Evolutionary conservation across 37 sponge, comb jelly and placozoan genomes (phyloP), one percentile per base, ranked within the genome.

Genomic region (Spongilla lacustris): DNA sequence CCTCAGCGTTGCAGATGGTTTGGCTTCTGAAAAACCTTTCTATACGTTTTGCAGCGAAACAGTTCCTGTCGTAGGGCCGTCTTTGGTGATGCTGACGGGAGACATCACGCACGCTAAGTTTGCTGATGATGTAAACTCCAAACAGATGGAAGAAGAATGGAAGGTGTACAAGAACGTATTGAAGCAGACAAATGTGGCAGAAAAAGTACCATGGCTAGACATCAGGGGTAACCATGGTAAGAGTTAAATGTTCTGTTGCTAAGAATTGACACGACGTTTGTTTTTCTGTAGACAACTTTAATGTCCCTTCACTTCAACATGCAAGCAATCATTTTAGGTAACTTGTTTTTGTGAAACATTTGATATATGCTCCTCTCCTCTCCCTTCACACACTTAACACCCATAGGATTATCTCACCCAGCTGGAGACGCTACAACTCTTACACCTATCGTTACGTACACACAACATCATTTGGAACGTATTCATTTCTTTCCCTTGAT

Each of bases 181-280:
- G 68, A n/a, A 81, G 35, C 36, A 82, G 33, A 90, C 78, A 35
- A 66, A 86, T 25, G 83, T 89, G 19, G 4, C 41, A n/a, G 81
- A 79, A 13, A 81, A 49, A 22, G 26, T 76, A 12, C 88, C 87
- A 27, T 96, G 95, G 95, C 85, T 97, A 26, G 97, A 97, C 76
- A 82, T 97, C 35, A 69, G 93, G 37, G 97, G 97, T 5, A 97
- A 97, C 76, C 97, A 97, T 83, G 96, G 94, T 90, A 26, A 32
- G 73, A 8, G 14, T 4, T 72, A 10, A n/a, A 58, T 1, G 11
- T n/a, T n/a, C n/a, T 8, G 58, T 10, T 58, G 21, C 1, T 14
- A 17, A 14, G 58, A 58, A 58, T 10, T 58, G 58, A 17, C 58
- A 80, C 32, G 10, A 76, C 1, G 4, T 1, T 17, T 26, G 25